phyloP scores from a whole-genome alignment of 2,797 vertebrate species.

The Enteromius fasciolatus region DNA sequence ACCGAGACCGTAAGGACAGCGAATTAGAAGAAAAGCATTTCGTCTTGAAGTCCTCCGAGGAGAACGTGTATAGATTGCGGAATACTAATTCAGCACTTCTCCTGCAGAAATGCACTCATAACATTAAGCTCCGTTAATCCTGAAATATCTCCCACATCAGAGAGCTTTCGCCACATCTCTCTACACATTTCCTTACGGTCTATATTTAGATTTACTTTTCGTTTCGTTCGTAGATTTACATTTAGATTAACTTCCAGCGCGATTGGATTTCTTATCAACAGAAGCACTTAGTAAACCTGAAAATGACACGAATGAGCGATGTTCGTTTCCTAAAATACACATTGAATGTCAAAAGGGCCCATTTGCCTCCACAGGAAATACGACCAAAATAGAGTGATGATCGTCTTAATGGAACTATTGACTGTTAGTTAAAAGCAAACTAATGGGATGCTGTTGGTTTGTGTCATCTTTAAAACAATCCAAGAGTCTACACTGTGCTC shows the following conservation, averaged over 20 bases:
- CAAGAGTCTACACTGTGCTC: slow-evolving; percentile 73
- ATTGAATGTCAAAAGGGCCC: slow-evolving; percentile 21
- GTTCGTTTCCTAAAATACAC: slow-evolving; percentile 16
- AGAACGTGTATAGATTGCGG: background rate
- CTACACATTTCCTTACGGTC: slow-evolving; percentile 3
- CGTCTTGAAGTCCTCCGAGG: slow-evolving; percentile 24
- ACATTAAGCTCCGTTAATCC: slow-evolving; percentile 33
- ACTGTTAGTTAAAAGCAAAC: slow-evolving; percentile 73
- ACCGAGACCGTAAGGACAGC: slow-evolving; percentile 4
- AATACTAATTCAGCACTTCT: slow-evolving; percentile 29
- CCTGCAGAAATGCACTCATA: background rate
- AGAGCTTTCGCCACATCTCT: slow-evolving; percentile 16
- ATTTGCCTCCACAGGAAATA: slow-evolving; percentile 43
- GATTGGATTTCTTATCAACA: slow-evolving; percentile 30
- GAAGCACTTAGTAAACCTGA: slow-evolving; percentile 8
- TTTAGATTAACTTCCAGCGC: slow-evolving; percentile 29
- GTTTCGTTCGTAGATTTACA: slow-evolving; percentile 34
- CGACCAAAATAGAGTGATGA: slow-evolving; percentile 62
- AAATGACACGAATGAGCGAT: slow-evolving; percentile 13
- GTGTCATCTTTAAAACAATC: slow-evolving; percentile 69
- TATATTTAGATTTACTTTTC: slow-evolving; percentile 30
- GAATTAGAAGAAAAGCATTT: slow-evolving; percentile 38
- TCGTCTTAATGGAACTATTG: slow-evolving; percentile 75
- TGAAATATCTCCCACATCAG: slow-evolving; percentile 11
- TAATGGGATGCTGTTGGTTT: slow-evolving; percentile 72